Base-by-base conservation (phyloP, 2,888 invertebrate genomes). In the Plebejus melissa region DNA sequence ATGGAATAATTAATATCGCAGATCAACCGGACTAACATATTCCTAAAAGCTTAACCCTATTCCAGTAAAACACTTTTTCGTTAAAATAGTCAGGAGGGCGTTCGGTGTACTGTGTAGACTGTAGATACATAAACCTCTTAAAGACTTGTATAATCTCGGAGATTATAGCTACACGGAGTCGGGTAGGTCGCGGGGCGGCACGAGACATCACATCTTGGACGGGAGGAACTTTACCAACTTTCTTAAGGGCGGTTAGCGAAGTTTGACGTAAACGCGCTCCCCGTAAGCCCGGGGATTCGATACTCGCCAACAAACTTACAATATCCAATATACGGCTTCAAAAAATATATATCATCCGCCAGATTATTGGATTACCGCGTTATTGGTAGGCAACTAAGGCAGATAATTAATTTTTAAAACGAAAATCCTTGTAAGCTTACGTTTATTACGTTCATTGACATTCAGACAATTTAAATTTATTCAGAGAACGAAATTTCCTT, bases 241-340 rank as follows among this genome's bases (percentile, higher is more conserved):
- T 91, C 90, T 89, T 91, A 90, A 91, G 90, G 90, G 88, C 88
- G 90, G 91, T 92, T 91, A 88, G 87, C 86, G 84, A 92, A 93
- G 90, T 93, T 93, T 88, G 91, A 90, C 91, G 89, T 90, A 89
- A 90, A 89, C 90, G 88, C 89, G 88, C 88, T 87, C 82, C 87
- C 87, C 87, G 87, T 91, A 91, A 93, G 90, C 92, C 89, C 84
- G 82, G 85, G 90, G 91, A 89, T 91, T 87, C 88, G 85, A 90
- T 90, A 90, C 89, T 90, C 87, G 82, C 87, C 85, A 89, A 89
- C 79, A 80, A 81, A 78, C 70, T 80, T 80, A 80, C 86, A 87
- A 88, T 85, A 87, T 87, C 87, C 84, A 87, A 89, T 89, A 90
- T 83, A 87, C 74, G 76, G 78, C 77, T 77, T 78, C 76, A 77